A percentile compares a stretch with the other conserved stretches of the same genome.
phyloP scores from a whole-genome alignment of 2,113 vertebrate species.

The crab-eating macaque (Macaca fascicularis) region DNA sequence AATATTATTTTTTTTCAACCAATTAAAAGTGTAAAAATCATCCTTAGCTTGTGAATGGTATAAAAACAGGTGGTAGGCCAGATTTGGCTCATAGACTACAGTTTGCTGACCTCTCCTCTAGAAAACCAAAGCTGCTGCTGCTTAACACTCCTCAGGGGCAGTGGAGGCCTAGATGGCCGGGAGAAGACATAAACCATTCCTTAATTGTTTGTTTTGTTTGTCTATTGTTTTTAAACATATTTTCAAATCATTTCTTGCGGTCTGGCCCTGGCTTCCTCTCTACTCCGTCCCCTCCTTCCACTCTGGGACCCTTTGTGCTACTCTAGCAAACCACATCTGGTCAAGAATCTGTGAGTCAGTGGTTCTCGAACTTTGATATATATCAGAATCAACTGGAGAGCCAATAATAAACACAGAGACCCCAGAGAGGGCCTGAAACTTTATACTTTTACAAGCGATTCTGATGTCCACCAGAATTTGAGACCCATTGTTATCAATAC shows the following conservation, averaged over 20 bases:
- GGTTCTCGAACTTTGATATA: background rate
- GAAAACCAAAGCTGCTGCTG: background rate
- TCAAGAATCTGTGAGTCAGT: background rate
- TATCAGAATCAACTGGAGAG: background rate
- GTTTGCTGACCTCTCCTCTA: background rate
- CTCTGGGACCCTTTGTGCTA: background rate
- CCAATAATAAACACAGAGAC: background rate
- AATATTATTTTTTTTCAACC: background rate
- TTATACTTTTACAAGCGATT: background rate
- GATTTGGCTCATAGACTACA: background rate
- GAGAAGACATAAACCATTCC: background rate
- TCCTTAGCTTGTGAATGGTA: background rate
- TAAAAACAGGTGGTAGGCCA: background rate
- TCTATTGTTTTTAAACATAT: background rate
- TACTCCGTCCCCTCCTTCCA: background rate
- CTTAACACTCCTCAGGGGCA: background rate
- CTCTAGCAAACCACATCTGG: background rate
- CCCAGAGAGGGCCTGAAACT: background rate
- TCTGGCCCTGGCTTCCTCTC: background rate
- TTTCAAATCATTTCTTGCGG: background rate
- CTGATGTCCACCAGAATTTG: background rate
- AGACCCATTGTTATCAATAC: background rate
- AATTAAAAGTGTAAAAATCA: background rate
- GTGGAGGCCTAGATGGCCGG: background rate
- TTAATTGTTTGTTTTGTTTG: background rate